Evolutionary conservation across 2,888 invertebrate species (phyloP).

Genomic region (Adineta ricciae): DNA sequence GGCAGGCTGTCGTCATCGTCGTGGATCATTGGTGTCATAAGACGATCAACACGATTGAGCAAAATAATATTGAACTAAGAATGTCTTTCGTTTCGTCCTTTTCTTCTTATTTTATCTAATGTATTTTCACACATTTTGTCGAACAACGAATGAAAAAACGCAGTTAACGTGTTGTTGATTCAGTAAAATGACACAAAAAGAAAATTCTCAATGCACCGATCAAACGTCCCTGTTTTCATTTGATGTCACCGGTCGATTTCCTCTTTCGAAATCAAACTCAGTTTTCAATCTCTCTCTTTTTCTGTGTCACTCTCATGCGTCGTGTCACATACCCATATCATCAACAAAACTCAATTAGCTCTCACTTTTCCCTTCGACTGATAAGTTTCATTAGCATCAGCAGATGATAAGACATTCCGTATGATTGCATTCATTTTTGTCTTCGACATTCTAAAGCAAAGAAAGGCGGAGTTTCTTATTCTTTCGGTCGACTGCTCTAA

Average conservation of each 20-base stretch:
- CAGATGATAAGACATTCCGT: background rate
- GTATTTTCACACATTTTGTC: background rate
- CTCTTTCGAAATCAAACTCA: too few species aligned
- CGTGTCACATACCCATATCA: background rate
- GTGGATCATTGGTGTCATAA: conserved; percentile 1
- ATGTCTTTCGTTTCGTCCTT: background rate
- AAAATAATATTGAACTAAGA: background rate
- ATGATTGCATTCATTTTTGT: background rate
- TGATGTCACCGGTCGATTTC: background rate
- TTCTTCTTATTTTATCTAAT: background rate
- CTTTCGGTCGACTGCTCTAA: background rate
- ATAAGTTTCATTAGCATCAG: background rate
- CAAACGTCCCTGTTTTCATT: background rate
- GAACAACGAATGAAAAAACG: background rate
- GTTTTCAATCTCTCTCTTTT: too few species aligned
- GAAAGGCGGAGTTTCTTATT: background rate
- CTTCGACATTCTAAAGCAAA: background rate
- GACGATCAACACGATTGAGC: conserved; percentile 5
- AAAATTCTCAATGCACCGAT: background rate
- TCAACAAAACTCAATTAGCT: background rate
- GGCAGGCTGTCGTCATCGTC: background rate
- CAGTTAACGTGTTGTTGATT: background rate
- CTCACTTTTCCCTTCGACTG: background rate
- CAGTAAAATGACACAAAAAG: conserved; percentile 10
- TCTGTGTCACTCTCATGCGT: background rate